Evolutionary conservation across 1,140 invertebrate species (phyloP).

Genomic region (Onthophagus taurus): DNA sequence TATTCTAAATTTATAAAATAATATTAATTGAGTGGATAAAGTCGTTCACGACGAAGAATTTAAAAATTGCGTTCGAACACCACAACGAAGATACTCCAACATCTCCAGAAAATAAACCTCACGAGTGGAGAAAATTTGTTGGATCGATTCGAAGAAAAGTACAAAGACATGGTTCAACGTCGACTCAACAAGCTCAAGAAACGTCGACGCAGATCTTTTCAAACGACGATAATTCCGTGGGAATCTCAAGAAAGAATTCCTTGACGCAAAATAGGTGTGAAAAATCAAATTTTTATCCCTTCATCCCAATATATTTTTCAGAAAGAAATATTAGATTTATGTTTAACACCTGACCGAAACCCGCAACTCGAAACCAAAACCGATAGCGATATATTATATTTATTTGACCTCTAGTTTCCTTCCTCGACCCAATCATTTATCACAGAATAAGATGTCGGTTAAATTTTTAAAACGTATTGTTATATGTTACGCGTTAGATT

Average conservation of each 20-base stretch:
- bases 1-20: background rate
- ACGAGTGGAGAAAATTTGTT: slow-evolving; percentile 36
- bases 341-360: background rate
- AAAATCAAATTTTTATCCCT: background rate
- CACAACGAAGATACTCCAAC: slow-evolving; percentile 26
- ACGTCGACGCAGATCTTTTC: slow-evolving; percentile 17
- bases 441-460: too few species aligned
- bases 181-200: slow-evolving; percentile 12
- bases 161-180: slow-evolving; percentile 29
- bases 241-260: slow-evolving; percentile 32
- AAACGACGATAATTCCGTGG: slow-evolving; percentile 11
- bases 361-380: too few species aligned
- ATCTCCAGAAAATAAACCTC: slow-evolving; percentile 22
- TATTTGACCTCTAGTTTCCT: too few species aligned
- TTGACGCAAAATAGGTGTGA: slow-evolving; percentile 25
- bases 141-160: slow-evolving; percentile 35
- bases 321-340: background rate
- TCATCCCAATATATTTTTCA: background rate
- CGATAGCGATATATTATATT: too few species aligned
- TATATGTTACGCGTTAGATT: too few species aligned
- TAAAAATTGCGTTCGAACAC: slow-evolving; percentile 31
- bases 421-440: too few species aligned
- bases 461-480: too few species aligned
- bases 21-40: slow-evolving; percentile 2
- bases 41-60: slow-evolving; percentile 9